Evolutionary conservation across 2,888 invertebrate genomes (phyloP).

Genomic region (Invenusta paracnida): DNA sequence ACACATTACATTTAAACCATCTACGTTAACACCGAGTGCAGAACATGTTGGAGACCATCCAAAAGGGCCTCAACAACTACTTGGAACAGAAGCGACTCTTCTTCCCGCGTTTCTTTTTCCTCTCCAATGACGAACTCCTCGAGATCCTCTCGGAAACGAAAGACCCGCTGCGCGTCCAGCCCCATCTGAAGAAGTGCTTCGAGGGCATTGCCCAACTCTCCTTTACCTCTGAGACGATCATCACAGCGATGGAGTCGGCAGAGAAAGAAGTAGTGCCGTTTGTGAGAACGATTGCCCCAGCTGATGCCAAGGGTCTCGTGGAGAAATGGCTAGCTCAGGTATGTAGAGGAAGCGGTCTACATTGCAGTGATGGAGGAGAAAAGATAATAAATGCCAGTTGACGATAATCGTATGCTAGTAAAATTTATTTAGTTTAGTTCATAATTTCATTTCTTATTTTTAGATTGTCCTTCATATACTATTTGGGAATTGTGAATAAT

Average conservation of each 20-base stretch:
- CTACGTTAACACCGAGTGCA: no score
- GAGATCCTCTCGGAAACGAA: conserved; percentile 60
- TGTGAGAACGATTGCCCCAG: conserved; percentile 52
- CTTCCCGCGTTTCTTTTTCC: conserved; percentile 59
- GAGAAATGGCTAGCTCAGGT: conserved; percentile 59
- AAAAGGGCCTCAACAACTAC: conserved; percentile 58
- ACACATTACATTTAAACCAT: no score
- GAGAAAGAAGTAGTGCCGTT: conserved; percentile 61
- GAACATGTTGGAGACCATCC: conserved; percentile 58
- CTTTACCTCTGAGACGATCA: conserved; percentile 54
- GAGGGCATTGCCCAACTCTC: conserved; percentile 58
- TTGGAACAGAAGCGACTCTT: conserved; percentile 59
- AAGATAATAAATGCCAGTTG: no score
- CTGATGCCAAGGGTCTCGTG: conserved; percentile 57
- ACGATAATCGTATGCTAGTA: no score
- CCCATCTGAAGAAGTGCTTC: conserved; percentile 61
- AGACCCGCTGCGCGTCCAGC: conserved; percentile 59
- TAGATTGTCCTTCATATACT: no score
- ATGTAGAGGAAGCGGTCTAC: no score
- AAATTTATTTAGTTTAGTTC: no score
- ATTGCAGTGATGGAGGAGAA: neutral
- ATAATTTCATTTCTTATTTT: no score
- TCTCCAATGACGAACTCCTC: conserved; percentile 59
- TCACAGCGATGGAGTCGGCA: conserved; percentile 66
- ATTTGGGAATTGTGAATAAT: no score